Evolutionary conservation across 2,113 vertebrate genomes (phyloP).

Genomic region (Marmota flaviventris): DNA sequence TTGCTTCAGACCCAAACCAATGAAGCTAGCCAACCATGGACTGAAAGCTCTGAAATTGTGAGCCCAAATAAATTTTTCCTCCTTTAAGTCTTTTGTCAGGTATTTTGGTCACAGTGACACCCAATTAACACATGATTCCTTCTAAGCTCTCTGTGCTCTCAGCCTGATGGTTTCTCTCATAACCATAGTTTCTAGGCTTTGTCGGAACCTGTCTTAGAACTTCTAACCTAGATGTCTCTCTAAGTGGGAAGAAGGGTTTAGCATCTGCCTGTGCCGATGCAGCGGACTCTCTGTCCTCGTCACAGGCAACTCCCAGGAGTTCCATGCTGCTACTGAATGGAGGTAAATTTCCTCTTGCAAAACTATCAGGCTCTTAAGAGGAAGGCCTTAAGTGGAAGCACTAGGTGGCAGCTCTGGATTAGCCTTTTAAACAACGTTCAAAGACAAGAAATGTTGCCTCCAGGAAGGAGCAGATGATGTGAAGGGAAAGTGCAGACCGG

Average conservation of each 20-base stretch:
- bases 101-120: neutral
- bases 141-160: neutral
- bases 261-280: neutral
- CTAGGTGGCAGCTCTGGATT: constrained; percentile 26
- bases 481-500: neutral
- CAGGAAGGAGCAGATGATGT: neutral
- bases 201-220: neutral
- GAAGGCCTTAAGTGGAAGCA: neutral
- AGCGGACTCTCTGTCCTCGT: neutral
- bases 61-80: neutral
- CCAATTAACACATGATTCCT: neutral
- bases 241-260: neutral
- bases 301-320: neutral
- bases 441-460: constrained; percentile 11
- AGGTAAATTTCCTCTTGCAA: neutral
- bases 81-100: neutral
- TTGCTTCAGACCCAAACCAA: neutral
- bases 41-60: neutral
- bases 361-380: neutral
- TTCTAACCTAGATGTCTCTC: neutral
- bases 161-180: neutral
- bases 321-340: neutral
- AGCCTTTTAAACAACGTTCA: constrained; percentile 6
- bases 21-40: neutral
- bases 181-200: neutral